phyloP scores from a whole-genome alignment of 2,113 vertebrate species.

The Oreochromis niloticus region DNA sequence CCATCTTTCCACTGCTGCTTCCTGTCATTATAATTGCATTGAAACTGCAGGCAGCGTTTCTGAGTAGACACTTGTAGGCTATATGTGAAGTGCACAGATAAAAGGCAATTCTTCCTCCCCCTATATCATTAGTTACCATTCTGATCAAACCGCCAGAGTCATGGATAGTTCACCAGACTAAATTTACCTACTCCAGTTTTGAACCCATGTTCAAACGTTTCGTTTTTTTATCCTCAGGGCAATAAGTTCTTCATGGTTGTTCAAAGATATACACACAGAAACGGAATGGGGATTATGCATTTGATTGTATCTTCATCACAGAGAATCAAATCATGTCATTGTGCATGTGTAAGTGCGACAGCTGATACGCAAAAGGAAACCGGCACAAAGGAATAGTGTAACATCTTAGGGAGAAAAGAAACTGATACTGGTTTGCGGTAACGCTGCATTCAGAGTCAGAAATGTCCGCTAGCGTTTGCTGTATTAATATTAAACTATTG shows the following conservation, averaged over 20 bases:
- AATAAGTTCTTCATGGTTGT: neutral
- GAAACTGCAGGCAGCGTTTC: neutral
- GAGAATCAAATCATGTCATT: constrained; percentile 9
- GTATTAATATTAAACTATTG: neutral
- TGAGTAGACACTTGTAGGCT: neutral
- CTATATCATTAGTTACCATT: constrained; percentile 18
- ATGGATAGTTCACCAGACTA: constrained; percentile 31
- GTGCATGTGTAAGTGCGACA: neutral
- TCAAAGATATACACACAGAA: constrained; percentile 3
- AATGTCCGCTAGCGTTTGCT: neutral
- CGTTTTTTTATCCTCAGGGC: constrained; percentile 4
- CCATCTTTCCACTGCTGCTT: neutral
- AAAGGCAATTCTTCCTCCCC: neutral
- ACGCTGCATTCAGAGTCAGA: neutral
- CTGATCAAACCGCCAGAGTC: constrained; percentile 32
- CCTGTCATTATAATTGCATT: neutral
- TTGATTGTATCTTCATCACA: constrained; percentile 36
- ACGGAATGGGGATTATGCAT: neutral
- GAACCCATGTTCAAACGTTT: constrained; percentile 25
- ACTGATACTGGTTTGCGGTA: neutral
- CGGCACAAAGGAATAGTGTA: neutral
- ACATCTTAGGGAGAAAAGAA: neutral
- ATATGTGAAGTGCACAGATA: neutral
- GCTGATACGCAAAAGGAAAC: neutral
- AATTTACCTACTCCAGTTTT: constrained; percentile 30